A percentile compares a stretch with the other conserved stretches of the same genome.
phyloP scores from a whole-genome alignment of 2,113 vertebrate species.

The Bujurquina vittata region DNA sequence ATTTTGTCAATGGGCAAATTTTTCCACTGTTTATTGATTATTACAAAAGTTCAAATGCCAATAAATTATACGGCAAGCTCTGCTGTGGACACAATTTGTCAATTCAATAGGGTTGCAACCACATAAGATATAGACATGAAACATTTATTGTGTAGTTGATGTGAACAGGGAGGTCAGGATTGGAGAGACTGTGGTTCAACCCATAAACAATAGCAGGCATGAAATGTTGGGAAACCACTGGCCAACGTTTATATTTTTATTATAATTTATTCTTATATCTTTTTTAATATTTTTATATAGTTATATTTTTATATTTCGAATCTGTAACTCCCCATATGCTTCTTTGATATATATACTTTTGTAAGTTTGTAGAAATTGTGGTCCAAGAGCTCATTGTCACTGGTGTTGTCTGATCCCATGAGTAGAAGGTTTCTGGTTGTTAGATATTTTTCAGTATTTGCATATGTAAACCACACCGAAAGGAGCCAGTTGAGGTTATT shows the following conservation, averaged over 20 bases:
- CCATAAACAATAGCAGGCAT: not conserved
- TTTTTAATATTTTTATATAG: not conserved
- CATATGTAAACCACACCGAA: not conserved
- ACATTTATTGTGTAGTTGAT: not conserved
- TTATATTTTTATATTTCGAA: too few relatives aligned
- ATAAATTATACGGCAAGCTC: too few relatives aligned
- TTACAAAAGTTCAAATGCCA: too few relatives aligned
- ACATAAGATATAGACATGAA: not conserved
- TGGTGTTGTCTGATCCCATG: too few relatives aligned
- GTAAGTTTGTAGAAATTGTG: too few relatives aligned
- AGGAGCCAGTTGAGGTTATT: too few relatives aligned
- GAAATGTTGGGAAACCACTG: not conserved
- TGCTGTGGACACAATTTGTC: not conserved
- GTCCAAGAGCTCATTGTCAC: too few relatives aligned
- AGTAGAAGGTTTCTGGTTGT: too few relatives aligned
- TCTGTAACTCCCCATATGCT: too few relatives aligned
- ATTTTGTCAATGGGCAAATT: too few relatives aligned
- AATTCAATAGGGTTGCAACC: not conserved
- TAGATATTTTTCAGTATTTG: not conserved
- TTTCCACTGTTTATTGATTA: too few relatives aligned
- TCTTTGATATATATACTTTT: too few relatives aligned
- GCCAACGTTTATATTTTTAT: not conserved
- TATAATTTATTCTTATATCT: not conserved
- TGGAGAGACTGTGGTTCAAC: not conserved
- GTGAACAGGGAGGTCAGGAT: not conserved